Evolutionary conservation across 2,797 vertebrate species (phyloP), one percentile per base, ranked within the genome.

Genomic region (Echiichthys vipera): DNA sequence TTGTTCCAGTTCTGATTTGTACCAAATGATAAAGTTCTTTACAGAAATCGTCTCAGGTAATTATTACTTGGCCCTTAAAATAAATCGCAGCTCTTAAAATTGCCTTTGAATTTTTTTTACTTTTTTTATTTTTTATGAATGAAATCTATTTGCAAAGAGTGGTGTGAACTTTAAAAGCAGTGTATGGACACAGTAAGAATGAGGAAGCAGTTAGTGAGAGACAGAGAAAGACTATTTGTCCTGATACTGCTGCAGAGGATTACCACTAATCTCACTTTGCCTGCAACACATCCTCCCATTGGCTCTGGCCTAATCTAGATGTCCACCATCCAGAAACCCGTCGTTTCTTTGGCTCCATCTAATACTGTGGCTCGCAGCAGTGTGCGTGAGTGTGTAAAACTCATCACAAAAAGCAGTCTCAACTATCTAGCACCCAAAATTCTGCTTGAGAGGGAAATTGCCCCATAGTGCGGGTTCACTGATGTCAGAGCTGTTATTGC

Each of bases 261-360:
- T 94, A 94, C 24, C 66, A 67, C 84, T 95, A 94, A 94, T 94
- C 92, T 89, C 50, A 11, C 67, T 78, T 46, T 74, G 49, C 64
- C 78, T 89, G 53, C 85, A 87, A 88, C 15, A 66, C 51, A 22
- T 43, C 39, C 67, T 77, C 58, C 74, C 42, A 90, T 93, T 93
- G 87, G 90, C 71, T 89, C 62, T 4, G 29, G 9, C 65, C 59
- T 92, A 92, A 94, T 92, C 92, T 91, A 50, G 20, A 59, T 47
- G 46, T 67, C n/a, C 68, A 78, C 68, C 59, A 30, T 43, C 29
- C 65, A 80, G 53, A 69, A 81, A 81, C 18, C 20, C 22, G 63
- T 17, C 22, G 0, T 83, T 59, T 83, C 58, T 88, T 89, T 92
- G 87, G 81, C 53, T 87, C 40, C 14, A 4, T 30, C 39, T 24